Evolutionary conservation across 2,113 vertebrate species (phyloP), one percentile per base, ranked within the genome.

Genomic region (Phalacrocorax brasilianus): DNA sequence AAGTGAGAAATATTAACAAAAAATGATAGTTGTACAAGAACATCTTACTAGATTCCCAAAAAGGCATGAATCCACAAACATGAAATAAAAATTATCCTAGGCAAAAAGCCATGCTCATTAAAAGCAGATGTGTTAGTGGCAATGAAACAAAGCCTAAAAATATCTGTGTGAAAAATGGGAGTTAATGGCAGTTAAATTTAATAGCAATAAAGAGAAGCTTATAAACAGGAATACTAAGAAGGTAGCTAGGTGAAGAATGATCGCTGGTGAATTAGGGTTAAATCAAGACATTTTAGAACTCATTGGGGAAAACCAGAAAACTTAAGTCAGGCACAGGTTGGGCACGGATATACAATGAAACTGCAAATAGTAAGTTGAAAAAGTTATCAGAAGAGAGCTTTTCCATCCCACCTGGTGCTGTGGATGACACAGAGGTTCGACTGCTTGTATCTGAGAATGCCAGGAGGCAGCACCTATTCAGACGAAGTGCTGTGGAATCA

Each of bases 91-190:
- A 78, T 84, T 27, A 67, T 14, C 11, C 68, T 24, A 49, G 93
- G 94, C 87, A 92, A 78, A 89, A 91, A 92, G 96, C 94, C 93
- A 74, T 0, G 8, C 53, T 56, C 89, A 70, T 72, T 97, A 82
- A 94, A 96, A 93, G 74, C 91, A 95, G 91, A 81, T 91, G 94
- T 89, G 66, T 14, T 59, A 58, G 59, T 75, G 91, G 80, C 89
- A 87, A 3, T 61, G 80, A 89, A 87, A 87, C 73, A 94, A 89
- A 95, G 70, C 56, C 66, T 84, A 75, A 82, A 90, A 95, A 93
- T 92, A 95, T 15, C 5, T 0, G 7, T 30, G 44, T 22, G 15
- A 78, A 89, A 87, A 85, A 59, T 12, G 14, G 35, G 9, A 75
- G 61, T 75, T 91, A 35, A 40, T 67, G 50, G 47, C 65, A 78